phyloP scores from a whole-genome alignment of 2,888 invertebrate genomes.

The Netelia melanura region DNA sequence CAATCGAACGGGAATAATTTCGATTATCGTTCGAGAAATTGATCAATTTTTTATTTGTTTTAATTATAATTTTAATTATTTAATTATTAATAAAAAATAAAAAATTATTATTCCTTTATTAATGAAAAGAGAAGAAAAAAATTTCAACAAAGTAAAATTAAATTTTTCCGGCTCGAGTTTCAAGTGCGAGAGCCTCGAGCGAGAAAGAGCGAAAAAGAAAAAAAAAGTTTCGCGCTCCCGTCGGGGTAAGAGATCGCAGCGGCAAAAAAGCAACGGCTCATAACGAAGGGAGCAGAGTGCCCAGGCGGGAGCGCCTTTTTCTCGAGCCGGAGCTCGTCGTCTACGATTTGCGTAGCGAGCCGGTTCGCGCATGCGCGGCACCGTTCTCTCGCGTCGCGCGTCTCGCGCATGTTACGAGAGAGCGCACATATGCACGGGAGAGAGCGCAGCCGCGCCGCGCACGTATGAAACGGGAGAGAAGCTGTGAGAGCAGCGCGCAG shows the following conservation, averaged over 20 bases:
- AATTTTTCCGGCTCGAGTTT: constrained; percentile 15
- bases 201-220: not conserved
- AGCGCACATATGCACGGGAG: constrained; percentile 28
- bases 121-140: too few relatives aligned
- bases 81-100: too few relatives aligned
- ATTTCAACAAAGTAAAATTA: too few relatives aligned
- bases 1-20: too few relatives aligned
- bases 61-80: too few relatives aligned
- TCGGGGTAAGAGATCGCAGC: not conserved
- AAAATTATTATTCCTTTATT: too few relatives aligned
- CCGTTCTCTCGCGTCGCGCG: constrained; percentile 35
- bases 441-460: not conserved
- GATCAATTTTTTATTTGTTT: too few relatives aligned
- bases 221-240: constrained; percentile 7
- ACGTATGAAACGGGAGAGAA: constrained; percentile 61
- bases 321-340: constrained; percentile 4
- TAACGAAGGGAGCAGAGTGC: constrained; percentile 48
- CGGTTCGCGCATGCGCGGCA: constrained; percentile 44
- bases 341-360: constrained; percentile 43
- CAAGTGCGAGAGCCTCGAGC: constrained; percentile 5
- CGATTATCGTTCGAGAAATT: too few relatives aligned
- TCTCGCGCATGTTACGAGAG: constrained; percentile 57
- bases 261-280: constrained; percentile 16
- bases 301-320: constrained; percentile 26
- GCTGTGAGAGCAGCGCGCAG: constrained; percentile 51